phyloP scores from a whole-genome alignment of 1,140 invertebrate genomes.

The Drosophila sp. region DNA sequence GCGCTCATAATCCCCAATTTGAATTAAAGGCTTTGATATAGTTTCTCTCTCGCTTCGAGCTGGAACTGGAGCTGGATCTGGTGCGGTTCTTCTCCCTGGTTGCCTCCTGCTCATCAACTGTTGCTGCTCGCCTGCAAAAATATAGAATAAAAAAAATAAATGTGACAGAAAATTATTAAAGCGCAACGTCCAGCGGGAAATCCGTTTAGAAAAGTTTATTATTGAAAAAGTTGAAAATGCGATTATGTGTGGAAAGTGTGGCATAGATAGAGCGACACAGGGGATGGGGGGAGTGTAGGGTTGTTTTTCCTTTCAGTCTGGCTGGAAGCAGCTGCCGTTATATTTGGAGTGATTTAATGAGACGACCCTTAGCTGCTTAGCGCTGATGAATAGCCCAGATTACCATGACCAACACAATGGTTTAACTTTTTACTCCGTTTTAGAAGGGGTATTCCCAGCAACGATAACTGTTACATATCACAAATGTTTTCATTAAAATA shows the following conservation, averaged over 20 bases:
- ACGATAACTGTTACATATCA: neutral
- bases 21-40: slow-evolving; percentile 77
- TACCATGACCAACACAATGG: slow-evolving; percentile 33
- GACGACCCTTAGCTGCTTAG: slow-evolving; percentile 39
- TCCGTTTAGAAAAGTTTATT: slow-evolving; percentile 83
- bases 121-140: slow-evolving; percentile 54
- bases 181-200: slow-evolving; percentile 79
- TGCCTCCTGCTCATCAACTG: slow-evolving; percentile 52
- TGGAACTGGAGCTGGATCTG: neutral
- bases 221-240: slow-evolving; percentile 83
- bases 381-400: slow-evolving; percentile 55
- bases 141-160: slow-evolving; percentile 3
- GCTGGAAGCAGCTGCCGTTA: slow-evolving; percentile 42
- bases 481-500: neutral
- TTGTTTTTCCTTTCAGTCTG: neutral
- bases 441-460: neutral
- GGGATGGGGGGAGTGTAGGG: neutral
- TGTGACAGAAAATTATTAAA: slow-evolving; percentile 76
- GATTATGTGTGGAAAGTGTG: slow-evolving; percentile 65
- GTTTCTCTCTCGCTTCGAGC: slow-evolving; percentile 34
- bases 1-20: slow-evolving; percentile 81
- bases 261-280: neutral
- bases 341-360: slow-evolving; percentile 58
- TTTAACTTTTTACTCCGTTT: neutral
- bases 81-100: neutral